A percentile compares a stretch with the other conserved stretches of the same genome.
Evolutionary conservation across 2,113 vertebrate species (phyloP).

Genomic region (Pipa parva): DNA sequence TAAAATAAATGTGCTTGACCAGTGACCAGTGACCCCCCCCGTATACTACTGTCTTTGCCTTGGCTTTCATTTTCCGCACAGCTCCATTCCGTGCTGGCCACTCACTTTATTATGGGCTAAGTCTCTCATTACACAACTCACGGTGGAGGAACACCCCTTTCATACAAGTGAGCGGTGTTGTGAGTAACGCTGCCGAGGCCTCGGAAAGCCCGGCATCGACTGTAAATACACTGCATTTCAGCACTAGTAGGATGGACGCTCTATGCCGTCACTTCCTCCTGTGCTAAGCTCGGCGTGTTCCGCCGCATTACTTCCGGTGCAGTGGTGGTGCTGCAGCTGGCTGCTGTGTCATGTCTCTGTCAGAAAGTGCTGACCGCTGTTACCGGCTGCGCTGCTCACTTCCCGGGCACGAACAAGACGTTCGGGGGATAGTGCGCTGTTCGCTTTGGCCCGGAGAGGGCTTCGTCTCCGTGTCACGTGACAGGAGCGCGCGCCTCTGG

Average conservation of each 20-base stretch:
- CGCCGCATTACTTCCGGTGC: conserved; percentile 40
- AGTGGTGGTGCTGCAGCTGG: conserved; percentile 42
- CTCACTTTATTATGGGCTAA: no score
- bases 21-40: no score
- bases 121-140: no score
- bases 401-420: conserved; percentile 85
- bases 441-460: conserved; percentile 72
- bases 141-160: no score
- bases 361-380: conserved; percentile 44
- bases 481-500: conserved; percentile 89
- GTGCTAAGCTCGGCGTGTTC: conserved; percentile 4
- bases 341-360: conserved; percentile 65
- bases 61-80: no score
- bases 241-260: background rate
- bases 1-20: no score
- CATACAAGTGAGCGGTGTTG: no score
- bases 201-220: no score
- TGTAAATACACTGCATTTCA: no score
- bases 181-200: no score
- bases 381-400: conserved; percentile 88
- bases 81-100: no score
- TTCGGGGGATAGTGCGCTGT: conserved; percentile 71
- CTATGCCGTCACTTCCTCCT: conserved; percentile 30
- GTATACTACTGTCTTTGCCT: no score
- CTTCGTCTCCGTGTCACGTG: conserved; percentile 91